Conservation (phyloP, 2,113 vertebrate species). For the Centropristis striata region DNA sequence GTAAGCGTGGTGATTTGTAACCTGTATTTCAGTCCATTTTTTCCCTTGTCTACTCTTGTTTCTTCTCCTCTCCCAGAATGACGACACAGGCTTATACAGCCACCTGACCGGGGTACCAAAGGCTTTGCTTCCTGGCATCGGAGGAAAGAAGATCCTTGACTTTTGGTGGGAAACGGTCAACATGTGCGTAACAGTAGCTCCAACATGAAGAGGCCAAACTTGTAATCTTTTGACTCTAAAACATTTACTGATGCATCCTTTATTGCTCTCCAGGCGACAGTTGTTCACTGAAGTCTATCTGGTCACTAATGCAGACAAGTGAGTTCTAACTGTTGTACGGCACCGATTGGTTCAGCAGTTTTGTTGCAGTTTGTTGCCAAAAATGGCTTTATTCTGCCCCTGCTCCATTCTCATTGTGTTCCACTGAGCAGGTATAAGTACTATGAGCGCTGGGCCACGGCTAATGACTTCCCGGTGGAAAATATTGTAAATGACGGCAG, state of each 20-base stretch:
- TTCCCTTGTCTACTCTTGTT: too few species aligned
- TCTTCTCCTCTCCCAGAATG: constrained; percentile 75
- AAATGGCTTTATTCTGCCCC: not conserved
- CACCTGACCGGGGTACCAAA: constrained; percentile 86
- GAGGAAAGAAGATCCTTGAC: constrained; percentile 89
- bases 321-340: constrained; percentile 34
- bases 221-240: not conserved
- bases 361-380: not conserved
- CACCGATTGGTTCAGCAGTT: too few species aligned
- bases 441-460: constrained; percentile 90
- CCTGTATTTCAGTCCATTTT: not conserved
- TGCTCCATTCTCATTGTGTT: not conserved
- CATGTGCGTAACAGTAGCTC: constrained; percentile 76
- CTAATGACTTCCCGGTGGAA: constrained; percentile 87
- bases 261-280: constrained; percentile 80
- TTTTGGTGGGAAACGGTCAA: constrained; percentile 91
- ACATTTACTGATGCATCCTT: not conserved
- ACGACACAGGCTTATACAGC: constrained; percentile 84
- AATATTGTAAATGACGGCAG: constrained; percentile 89
- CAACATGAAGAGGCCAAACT: too few species aligned
- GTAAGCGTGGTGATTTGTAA: not conserved
- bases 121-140: constrained; percentile 87
- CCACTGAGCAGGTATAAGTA: constrained; percentile 84
- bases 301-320: constrained; percentile 91
- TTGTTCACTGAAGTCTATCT: constrained; percentile 88